Evolutionary conservation across 2,888 invertebrate genomes (phyloP), one percentile per base, ranked within the genome.

Genomic region (Hipparchia semele): DNA sequence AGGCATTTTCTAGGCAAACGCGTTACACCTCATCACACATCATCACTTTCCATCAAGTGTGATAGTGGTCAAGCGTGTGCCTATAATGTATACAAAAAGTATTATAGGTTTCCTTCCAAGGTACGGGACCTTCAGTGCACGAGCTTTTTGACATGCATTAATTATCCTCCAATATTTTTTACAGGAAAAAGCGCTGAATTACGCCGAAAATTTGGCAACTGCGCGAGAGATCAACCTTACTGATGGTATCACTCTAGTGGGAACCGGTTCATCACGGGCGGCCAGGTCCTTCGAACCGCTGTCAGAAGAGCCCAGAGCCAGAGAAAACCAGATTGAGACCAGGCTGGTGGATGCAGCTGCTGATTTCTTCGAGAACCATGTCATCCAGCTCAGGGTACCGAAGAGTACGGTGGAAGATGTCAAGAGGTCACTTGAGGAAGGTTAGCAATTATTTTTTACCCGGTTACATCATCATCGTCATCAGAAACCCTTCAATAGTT

Each of bases 361-460:
- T 65, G 96, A 96, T 78, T 98, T 97, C 94, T 91, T 97, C 79
- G 96, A 96, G 78, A 96, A 96, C 79, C 97, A 97, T 87, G 97
- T 97, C 46, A 94, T 98, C 73, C 97, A 98, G 86, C 95, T 98
- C 78, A 96, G 97, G 83, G 94, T 98, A 70, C 97, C 97, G 54
- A 96, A 96, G 78, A 95, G 95, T 79, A 95, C 96, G 8, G 95
- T 97, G 76, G 95, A 96, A 76, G 97, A 97, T 83, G 95, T 97
- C 85, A 96, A 96, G 84, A 95, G 96, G 78, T 96, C 97, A 53
- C 94, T 97, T 80, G 97, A 97, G 80, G 97, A 97, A 96, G 97
- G 97, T 97, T 90, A 95, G 91, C 76, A 51, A 13, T 53, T 53
- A n/a, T 8, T 9, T 59, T 4, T 4, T 33, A 2, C n/a, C n/a